Base-by-base conservation (phyloP, 1,140 invertebrate species). In the Drosophila pallidifrons region DNA sequence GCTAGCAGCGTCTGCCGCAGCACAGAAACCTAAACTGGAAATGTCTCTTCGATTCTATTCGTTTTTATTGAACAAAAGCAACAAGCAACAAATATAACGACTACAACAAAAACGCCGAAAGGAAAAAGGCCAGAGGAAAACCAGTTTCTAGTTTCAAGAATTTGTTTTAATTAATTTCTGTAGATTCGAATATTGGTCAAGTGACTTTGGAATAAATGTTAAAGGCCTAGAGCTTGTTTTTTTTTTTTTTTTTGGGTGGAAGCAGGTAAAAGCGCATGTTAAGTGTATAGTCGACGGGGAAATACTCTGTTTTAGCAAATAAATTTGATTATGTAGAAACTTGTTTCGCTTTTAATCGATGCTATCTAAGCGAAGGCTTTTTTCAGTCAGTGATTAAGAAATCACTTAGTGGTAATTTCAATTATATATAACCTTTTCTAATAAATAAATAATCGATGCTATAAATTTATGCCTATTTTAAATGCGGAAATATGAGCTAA, bases 131-230 rank as follows among this genome's bases (percentile, higher is more conserved):
- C 35, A 2, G 28, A 15, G n/a, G 11, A 32, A 16, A 45, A 63
- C 20, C 69, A 30, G 32, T 16, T 46, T 25, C 25, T 46, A 63
- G 15, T 55, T 70, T 46, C 28, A 55, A 64, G 49, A 64, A 65
- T 65, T 68, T 65, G 25, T 38, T 46, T 68, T 35, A 54, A 49
- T 71, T 54, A 11, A 49, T 49, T 67, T 49, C 7, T 38, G 38
- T 46, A 32, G 47, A 49, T 16, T 61, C n/a, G 51, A n/a, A 30
- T 52, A 13, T 52, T 57, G 32, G 15, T 43, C 15, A 57, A 57
- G 35, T 57, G 54, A 57, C 54, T 20, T 57, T 57, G 54, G 8
- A 41, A 41, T 20, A 16, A 57, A 43, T 57, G 35, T 35, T 54
- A 35, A 54, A 41, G 54, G 35, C 28, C 51, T 54, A 32, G 5